phyloP scores from a whole-genome alignment of 2,888 invertebrate species.

The Drosophila gaucha region DNA sequence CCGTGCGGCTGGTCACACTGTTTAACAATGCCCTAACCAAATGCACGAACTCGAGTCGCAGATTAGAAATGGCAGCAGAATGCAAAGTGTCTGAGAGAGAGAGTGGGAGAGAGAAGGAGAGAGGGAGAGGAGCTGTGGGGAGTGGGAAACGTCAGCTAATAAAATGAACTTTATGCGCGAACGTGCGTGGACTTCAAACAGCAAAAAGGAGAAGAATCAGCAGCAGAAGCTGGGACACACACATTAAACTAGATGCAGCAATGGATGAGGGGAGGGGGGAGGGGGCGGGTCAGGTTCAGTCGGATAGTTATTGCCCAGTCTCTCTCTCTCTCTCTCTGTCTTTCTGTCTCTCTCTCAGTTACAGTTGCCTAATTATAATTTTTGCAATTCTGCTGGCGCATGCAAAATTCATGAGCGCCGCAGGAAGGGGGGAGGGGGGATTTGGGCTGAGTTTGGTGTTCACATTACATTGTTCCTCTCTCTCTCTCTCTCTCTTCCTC shows the following conservation, averaged over 20 bases:
- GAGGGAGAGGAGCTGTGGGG: not conserved
- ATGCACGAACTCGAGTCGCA: conserved; percentile 6
- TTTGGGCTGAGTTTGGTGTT: no score
- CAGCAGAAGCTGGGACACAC: conserved; percentile 9
- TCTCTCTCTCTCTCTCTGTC: not conserved
- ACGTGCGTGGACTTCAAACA: conserved; percentile 69
- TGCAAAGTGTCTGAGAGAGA: conserved; percentile 45
- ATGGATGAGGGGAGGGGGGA: not conserved
- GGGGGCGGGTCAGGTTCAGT: not conserved
- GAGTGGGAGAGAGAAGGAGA: conserved; percentile 7
- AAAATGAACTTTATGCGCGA: conserved; percentile 78
- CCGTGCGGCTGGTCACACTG: conserved; percentile 44
- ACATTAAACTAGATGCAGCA: conserved; percentile 8
- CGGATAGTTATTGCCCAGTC: conserved; percentile 37
- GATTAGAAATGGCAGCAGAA: conserved; percentile 52
- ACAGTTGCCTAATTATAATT: conserved; percentile 74
- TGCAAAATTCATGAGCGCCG: conserved; percentile 72
- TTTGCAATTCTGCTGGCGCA: conserved; percentile 76
- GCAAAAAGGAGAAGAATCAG: conserved; percentile 3
- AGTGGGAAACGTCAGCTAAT: conserved; percentile 65
- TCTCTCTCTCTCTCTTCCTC: not conserved
- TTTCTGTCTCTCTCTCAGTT: conserved; percentile 5
- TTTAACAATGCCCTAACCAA: conserved; percentile 15
- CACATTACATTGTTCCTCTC: conserved; percentile 19
- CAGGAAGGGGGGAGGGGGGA: not conserved